These are phyloP conservation scores for Taurulus bubalis DNA, from an alignment of 2,113 vertebrate species.

Conservation along the genomic window DNA sequence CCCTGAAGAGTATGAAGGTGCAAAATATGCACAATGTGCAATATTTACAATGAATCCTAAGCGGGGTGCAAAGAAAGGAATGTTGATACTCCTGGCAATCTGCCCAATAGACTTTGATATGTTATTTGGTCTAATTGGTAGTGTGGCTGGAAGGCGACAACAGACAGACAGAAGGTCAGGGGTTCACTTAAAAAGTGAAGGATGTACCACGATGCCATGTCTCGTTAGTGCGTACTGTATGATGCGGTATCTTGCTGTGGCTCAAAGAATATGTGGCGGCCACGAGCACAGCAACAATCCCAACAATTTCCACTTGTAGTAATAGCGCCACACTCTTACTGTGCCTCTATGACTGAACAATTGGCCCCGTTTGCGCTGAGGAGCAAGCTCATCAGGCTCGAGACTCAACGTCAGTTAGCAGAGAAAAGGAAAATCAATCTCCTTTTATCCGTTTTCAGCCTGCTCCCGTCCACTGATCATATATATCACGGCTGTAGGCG, in stretches of 20 bases:
- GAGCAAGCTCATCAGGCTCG: slow-evolving; percentile 49
- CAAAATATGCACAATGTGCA: too few relatives aligned
- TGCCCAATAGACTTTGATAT: not conserved
- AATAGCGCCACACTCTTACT: not conserved
- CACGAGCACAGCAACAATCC: too few relatives aligned
- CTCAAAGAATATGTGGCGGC: not conserved
- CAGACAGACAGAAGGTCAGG: not conserved
- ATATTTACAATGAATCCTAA: not conserved
- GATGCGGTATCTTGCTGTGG: not conserved
- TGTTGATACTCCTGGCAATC: not conserved
- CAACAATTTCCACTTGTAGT: not conserved
- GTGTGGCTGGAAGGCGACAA: not conserved
- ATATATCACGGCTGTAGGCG: slow-evolving; percentile 66
- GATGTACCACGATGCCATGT: not conserved
- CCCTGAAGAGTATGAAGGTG: not conserved
- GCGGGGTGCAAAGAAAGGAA: not conserved
- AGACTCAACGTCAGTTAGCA: slow-evolving; percentile 40
- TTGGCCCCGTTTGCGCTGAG: slow-evolving; percentile 46
- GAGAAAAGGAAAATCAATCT: slow-evolving; percentile 58
- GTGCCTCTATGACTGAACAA: slow-evolving; percentile 30
- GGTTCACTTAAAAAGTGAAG: not conserved
- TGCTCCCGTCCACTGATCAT: slow-evolving; percentile 62
- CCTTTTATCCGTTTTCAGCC: slow-evolving; percentile 61
- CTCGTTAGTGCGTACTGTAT: not conserved
- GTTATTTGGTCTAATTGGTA: not conserved